phyloP scores from a whole-genome alignment of 1,140 invertebrate species.

The Aphelinus atriplicis region DNA sequence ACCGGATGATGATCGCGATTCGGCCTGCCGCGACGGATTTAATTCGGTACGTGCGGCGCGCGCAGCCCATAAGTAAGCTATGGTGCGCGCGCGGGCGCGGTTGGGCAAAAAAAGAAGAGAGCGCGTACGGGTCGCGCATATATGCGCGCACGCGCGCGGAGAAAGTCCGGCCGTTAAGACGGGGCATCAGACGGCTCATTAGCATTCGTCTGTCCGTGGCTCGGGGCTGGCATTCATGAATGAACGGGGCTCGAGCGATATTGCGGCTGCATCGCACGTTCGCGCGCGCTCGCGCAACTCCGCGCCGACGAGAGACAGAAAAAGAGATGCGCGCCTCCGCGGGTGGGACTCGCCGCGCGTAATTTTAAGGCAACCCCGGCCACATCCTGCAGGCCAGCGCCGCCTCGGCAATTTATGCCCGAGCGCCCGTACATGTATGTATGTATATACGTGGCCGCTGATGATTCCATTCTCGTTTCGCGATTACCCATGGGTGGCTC shows the following conservation, averaged over 20 bases:
- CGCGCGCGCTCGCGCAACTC: slow-evolving; percentile 31
- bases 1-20: too few relatives aligned
- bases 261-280: slow-evolving; percentile 45
- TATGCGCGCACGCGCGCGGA: background rate
- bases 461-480: too few relatives aligned
- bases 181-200: slow-evolving; percentile 46
- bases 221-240: slow-evolving; percentile 53
- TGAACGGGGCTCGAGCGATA: slow-evolving; percentile 45
- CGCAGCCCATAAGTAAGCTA: background rate
- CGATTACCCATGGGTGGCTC: too few relatives aligned
- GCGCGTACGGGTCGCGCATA: background rate
- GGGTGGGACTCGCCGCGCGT: slow-evolving; percentile 7
- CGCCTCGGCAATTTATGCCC: background rate
- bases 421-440: background rate
- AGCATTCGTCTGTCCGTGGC: slow-evolving; percentile 53
- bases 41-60: background rate
- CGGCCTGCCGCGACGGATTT: too few relatives aligned
- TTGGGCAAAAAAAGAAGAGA: background rate
- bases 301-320: background rate
- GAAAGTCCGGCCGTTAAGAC: too few relatives aligned
- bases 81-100: too few relatives aligned
- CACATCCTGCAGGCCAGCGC: background rate
- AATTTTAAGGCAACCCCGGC: slow-evolving; percentile 10
- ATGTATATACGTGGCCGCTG: too few relatives aligned
- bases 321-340: background rate